Evolutionary conservation across 2,113 vertebrate species (phyloP), one percentile per base, ranked within the genome.

Genomic region (Steatornis caripensis): DNA sequence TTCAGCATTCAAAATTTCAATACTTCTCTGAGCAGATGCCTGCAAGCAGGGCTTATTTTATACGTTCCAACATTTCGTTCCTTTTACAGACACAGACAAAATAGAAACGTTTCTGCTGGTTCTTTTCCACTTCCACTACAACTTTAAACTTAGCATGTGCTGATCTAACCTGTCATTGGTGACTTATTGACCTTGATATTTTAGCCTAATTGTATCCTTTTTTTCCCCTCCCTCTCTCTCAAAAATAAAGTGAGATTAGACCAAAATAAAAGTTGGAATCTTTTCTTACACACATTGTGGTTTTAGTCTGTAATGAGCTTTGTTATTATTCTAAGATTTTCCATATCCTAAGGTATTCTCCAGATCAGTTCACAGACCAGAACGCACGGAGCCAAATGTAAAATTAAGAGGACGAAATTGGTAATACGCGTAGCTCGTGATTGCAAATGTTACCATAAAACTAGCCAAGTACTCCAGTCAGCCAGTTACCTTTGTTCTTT

Each of bases 81-180:
- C 79, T 68, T 85, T 62, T 81, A 83, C 55, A 92, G 76, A 43
- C 15, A 85, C 72, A 93, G 68, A 80, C 41, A 78, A 85, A 96
- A 71, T 2, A 86, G 51, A 92, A 88, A 66, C 41, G 23, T 57
- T 84, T 68, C 46, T 90, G 36, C 6, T 88, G 70, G 30, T 39
- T 86, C 84, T 90, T 92, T 53, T 83, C 66, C 46, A 41, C 41
- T 90, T 80, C 30, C 78, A 68, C 81, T 89, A 81, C 86, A 92
- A 65, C 17, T 64, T 85, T 86, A 95, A 87, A 93, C 94, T 94
- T 82, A 95, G 66, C 57, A 71, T 21, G 37, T 53, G 91, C 95
- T 84, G 43, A 96, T 89, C 70, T 80, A 90, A 87, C 15, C 57
- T 74, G 70, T 92, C 76, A 87, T 19, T 79, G 57, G 70, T 58